phyloP scores from a whole-genome alignment of 2,797 vertebrate genomes.

The Scleropages formosus region DNA sequence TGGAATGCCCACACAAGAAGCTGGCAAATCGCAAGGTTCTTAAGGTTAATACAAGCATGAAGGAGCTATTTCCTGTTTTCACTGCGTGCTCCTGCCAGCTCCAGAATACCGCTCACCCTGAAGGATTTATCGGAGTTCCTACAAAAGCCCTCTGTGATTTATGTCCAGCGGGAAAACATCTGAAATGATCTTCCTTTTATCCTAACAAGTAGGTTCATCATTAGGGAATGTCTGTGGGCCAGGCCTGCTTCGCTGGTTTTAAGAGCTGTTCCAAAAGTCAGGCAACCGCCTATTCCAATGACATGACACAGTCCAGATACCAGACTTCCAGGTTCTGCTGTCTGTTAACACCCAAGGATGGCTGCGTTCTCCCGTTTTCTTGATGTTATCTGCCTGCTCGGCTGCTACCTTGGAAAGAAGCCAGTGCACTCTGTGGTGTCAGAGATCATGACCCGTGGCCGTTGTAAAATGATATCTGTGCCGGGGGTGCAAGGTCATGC shows the following conservation, averaged over 20 bases:
- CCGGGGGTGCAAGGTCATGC: slow-evolving; percentile 59
- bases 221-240: slow-evolving; percentile 15
- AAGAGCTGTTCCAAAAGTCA: slow-evolving; percentile 15
- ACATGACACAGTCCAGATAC: slow-evolving; percentile 20
- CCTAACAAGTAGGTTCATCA: background rate
- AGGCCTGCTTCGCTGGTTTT: slow-evolving; percentile 3
- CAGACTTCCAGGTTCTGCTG: background rate
- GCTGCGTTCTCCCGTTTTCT: slow-evolving; percentile 16
- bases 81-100: slow-evolving; percentile 31
- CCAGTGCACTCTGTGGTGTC: slow-evolving; percentile 20
- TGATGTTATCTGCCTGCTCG: slow-evolving; percentile 19
- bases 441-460: slow-evolving; percentile 26
- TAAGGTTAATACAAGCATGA: slow-evolving; percentile 43
- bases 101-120: slow-evolving; percentile 7
- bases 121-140: slow-evolving; percentile 13
- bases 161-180: slow-evolving; percentile 31
- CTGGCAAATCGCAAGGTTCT: slow-evolving; percentile 31
- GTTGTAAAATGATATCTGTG: slow-evolving; percentile 65
- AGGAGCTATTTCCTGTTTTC: slow-evolving; percentile 47
- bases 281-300: slow-evolving; percentile 8
- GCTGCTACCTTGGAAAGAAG: slow-evolving; percentile 10
- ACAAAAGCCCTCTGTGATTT: slow-evolving; percentile 20
- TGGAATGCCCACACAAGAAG: slow-evolving; percentile 36
- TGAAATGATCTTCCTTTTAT: slow-evolving; percentile 30
- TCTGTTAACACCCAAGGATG: background rate